These are phyloP conservation scores for Coregonus clupeaformis DNA, from an alignment of 2,113 vertebrate species.

Conservation along the genomic window DNA sequence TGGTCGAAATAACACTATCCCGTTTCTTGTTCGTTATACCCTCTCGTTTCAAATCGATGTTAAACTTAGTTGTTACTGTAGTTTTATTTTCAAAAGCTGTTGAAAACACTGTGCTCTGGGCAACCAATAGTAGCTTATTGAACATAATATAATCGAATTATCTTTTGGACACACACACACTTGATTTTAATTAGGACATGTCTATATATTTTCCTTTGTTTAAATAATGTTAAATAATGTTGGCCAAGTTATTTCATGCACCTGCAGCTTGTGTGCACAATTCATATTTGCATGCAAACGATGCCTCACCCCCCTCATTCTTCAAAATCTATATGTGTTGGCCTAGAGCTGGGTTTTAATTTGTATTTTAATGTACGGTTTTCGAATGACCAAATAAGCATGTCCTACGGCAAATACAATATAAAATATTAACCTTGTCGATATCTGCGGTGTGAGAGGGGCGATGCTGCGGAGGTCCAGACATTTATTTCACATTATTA, in stretches of 20 bases:
- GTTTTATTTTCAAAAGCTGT: no score
- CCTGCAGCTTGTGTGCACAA: background rate
- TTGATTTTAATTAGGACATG: conserved; percentile 16
- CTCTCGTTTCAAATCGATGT: no score
- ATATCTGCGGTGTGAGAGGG: conserved; percentile 62
- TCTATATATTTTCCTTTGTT: background rate
- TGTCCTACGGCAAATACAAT: conserved; percentile 64
- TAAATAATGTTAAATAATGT: background rate
- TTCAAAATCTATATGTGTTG: conserved; percentile 45
- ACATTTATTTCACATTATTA: conserved; percentile 69
- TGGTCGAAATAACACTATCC: no score
- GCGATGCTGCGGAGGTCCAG: conserved; percentile 56
- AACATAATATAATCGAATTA: no score
- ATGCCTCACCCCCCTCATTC: background rate
- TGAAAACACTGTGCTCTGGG: no score
- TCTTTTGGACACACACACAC: background rate
- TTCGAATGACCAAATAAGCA: conserved; percentile 62
- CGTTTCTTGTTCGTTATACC: no score
- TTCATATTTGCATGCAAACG: conserved; percentile 33
- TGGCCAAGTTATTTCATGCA: background rate
- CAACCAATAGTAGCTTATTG: no score
- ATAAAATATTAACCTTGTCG: conserved; percentile 75
- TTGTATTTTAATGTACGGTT: conserved; percentile 66
- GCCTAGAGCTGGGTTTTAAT: conserved; percentile 64
- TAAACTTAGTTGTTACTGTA: no score